Base-by-base conservation (phyloP, 2,797 vertebrate species). In the Rhyacichthys aspro region DNA sequence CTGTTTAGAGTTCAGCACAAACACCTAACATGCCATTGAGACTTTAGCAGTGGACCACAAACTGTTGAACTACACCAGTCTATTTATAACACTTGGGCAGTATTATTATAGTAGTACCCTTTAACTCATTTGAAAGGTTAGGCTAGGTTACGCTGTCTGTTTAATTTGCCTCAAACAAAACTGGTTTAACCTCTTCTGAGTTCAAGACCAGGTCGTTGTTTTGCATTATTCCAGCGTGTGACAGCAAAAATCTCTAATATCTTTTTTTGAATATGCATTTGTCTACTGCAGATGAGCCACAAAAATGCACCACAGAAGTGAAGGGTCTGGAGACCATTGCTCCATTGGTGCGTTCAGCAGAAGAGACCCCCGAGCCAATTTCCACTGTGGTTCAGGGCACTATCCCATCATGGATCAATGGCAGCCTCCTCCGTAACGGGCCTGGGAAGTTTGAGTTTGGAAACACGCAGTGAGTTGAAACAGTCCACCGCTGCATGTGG, bases 371-470 rank as follows among this genome's bases (percentile, higher is more conserved):
- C 0, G 83, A 92, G 16, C 88, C 86, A 2, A 85, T 97, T 52
- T 43, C 82, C 10, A 92, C 94, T 1, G 61, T 33, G 23, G 76
- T 96, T 6, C 89, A 65, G 54, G 97, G 97, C 9, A 80, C 66
- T 1, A 90, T 98, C 72, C 96, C 96, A 1, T 43, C 83, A 39
- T 98, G 97, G 96, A 92, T 99, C 66, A 76, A 71, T 15, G 97
- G 96, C 23, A 94, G 62, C 32, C 74, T 98, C 1, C 90, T 98
- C 54, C 93, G 95, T 46, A 97, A 94, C 2, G 96, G 97, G 9
- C 97, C 96, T 0, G 97, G 95, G 41, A 98, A 94, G 84, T 99
- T 96, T 45, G 96, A 98, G 69, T 98, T 98, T 83, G 96, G 96
- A 19, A 84, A 94, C 55, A 92, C 95, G 28, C 91, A 86, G 96